Conservation (phyloP, 2,888 invertebrate species). For the Resseliella maxima region DNA sequence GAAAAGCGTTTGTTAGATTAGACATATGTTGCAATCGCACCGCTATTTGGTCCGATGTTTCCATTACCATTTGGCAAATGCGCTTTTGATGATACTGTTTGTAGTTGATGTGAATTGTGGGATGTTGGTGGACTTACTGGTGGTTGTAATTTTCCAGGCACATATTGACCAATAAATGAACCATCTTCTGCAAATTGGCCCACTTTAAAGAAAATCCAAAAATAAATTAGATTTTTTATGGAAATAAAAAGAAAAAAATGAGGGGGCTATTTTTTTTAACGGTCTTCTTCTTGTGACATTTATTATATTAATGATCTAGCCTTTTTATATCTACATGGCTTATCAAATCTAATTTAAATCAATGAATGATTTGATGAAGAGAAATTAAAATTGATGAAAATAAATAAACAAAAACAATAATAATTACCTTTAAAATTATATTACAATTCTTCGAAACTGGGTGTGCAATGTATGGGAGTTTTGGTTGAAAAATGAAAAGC, state of each 20-base stretch:
- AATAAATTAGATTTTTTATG: no score
- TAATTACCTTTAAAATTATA: neutral
- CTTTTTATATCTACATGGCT: no score
- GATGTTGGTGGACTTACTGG: constrained; percentile 68
- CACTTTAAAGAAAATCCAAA: constrained; percentile 60
- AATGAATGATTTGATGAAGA: constrained; percentile 63
- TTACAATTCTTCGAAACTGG: neutral
- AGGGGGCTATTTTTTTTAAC: no score
- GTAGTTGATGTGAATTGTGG: constrained; percentile 66
- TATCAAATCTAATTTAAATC: neutral
- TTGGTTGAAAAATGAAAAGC: neutral
- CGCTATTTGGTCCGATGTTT: constrained; percentile 7
- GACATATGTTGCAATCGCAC: constrained; percentile 56
- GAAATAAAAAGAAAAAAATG: no score
- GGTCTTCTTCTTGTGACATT: no score
- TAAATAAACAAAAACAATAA: neutral
- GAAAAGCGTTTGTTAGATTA: constrained; percentile 18
- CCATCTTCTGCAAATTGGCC: constrained; percentile 95
- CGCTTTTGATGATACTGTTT: constrained; percentile 66
- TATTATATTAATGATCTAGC: no score
- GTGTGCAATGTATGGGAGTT: neutral
- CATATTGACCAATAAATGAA: constrained; percentile 97
- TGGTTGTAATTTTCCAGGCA: constrained; percentile 81
- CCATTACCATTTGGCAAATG: constrained; percentile 15
- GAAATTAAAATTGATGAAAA: constrained; percentile 66